Evolutionary conservation across 1,140 invertebrate genomes (phyloP), one percentile per base, ranked within the genome.

Genomic region (Drosophila willistoni): DNA sequence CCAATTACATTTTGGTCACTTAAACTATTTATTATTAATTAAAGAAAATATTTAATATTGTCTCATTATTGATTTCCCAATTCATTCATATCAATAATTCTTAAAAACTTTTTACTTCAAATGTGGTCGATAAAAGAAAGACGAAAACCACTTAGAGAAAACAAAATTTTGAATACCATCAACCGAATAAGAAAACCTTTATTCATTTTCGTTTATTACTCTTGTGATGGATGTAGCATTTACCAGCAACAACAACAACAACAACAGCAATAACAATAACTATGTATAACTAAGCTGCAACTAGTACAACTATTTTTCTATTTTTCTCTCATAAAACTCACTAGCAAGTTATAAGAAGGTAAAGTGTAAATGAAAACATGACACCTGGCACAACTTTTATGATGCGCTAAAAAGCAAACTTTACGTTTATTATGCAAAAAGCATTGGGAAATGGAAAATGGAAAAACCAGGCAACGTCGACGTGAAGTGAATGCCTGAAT

Each of bases 341-440:
- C 17, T 51, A 5, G 36, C 44, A 51, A 51, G 17, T 51, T 51
- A 34, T n/a, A 75, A 54, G 60, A 55, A 65, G 64, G 77, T 64
- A 79, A 77, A 83, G 80, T 87, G 84, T 87, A 89, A 87, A 87
- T 87, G 84, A 87, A 87, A 89, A 89, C 84, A 87, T 87, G 84
- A 89, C 83, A 87, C 83, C 83, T 87, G 80, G 67, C 70, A 66
- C 44, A 86, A 86, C 79, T 86, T 86, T 86, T 89, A 73, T 71
- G 70, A 83, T 83, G 73, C 66, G 76, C 75, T 87, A 79, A 82
- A 87, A 75, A 71, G 71, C 51, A 79, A 86, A 86, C 69, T 87
- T 85, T 79, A 39, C 71, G 69, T 81, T 81, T 77, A 83, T 79
- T 77, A 73, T 80, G 77, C 73, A 84, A 73, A 73, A 68, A 76